These are phyloP conservation scores for Meiosimyza platycephala DNA, from an alignment of 2,888 invertebrate species.

Conservation along the genomic window DNA sequence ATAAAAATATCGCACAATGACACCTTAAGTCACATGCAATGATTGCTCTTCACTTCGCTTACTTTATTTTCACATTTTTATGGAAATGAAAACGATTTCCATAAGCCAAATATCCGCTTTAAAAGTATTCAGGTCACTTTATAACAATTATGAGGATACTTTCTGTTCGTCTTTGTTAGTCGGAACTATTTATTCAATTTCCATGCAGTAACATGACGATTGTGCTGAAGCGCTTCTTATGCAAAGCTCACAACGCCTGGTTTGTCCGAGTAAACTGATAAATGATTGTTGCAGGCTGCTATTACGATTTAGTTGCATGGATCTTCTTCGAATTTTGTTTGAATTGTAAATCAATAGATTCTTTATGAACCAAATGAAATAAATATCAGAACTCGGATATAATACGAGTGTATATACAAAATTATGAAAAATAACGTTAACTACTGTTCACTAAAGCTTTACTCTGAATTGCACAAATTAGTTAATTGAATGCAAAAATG, in stretches of 20 bases:
- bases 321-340: neutral
- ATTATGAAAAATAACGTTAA: no score
- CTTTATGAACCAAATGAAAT: neutral
- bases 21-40: neutral
- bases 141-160: conserved; percentile 43
- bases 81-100: conserved; percentile 42
- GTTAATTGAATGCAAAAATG: no score
- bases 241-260: neutral
- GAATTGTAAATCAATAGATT: conserved; percentile 7
- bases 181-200: no score
- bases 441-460: no score
- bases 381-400: neutral
- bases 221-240: conserved; percentile 11
- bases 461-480: no score
- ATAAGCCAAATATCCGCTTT: conserved; percentile 46
- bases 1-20: neutral
- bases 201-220: conserved; percentile 11
- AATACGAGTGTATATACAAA: no score
- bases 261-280: conserved; percentile 12
- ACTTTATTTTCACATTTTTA: conserved; percentile 26
- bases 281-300: neutral
- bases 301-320: neutral
- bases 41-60: conserved; percentile 7
- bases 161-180: neutral
- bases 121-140: conserved; percentile 46